Evolutionary conservation across 2,113 vertebrate species (phyloP), one percentile per base, ranked within the genome.

Genomic region (Callorhinus ursinus): DNA sequence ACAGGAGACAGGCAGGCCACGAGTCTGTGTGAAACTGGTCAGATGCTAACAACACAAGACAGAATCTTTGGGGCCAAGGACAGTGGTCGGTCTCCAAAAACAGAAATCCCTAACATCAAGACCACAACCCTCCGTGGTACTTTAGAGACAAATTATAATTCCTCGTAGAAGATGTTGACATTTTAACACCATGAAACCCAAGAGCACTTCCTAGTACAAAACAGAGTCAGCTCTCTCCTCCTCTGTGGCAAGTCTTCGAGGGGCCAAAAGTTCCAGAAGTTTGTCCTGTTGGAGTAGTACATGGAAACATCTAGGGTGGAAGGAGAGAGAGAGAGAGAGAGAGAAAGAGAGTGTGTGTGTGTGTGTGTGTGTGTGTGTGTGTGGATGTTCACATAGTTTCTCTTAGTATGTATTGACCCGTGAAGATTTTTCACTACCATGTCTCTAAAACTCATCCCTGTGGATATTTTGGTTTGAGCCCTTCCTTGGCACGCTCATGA

Each of bases 251-350:
- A 65, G 13, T 39, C 14, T 33, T 19, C 24, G 24, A 0, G 18
- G 71, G 36, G 12, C 53, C 79, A 8, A 69, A 5, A 90, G 57
- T 46, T 1, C 4, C 2, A 36, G 1, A 67, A 39, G 9, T 0
- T 11, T 12, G 36, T 28, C 33, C 79, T 3, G 0, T 6, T 26
- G 55, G 21, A 53, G 46, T 1, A 9, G 36, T 10, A 2, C 28
- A 63, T 0, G 1, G 39, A 4, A 36, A 2, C 11, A 21, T 16
- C 6, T 18, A 2, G 1, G 0, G 11, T 7, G 31, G 36, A 22
- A 39, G 76, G 39, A 13, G 39, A 13, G 39, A 39, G 39, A 39
- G 39, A 39, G 39, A 39, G 39, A 39, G 3, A 39, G 39, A 39
- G 39, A 39, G 39, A 39, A 3, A 39, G 39, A 39, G 39, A 39